Evolutionary conservation across 1,140 invertebrate species (phyloP), one percentile per base, ranked within the genome.

Genomic region (Procambarus virginalis): DNA sequence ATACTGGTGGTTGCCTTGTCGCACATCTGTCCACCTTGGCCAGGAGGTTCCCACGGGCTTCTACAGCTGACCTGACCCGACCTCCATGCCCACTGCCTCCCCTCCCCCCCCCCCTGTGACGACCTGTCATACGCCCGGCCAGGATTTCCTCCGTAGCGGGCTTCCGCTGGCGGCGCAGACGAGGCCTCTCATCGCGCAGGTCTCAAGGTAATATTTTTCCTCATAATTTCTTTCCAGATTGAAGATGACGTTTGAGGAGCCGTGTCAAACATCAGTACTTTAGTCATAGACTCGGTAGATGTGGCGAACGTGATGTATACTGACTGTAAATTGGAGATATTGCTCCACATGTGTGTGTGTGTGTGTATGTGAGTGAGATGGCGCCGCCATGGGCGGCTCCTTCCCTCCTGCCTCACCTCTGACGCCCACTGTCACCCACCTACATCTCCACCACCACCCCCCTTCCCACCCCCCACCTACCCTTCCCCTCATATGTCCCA

Each of bases 21-120:
- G 80, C 79, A 81, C 86, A 88, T 88, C 48, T 77, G 79, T 83
- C 86, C 80, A 81, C 73, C 86, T 76, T 81, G 86, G 86, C 49
- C 86, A 79, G 85, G 85, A 79, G 85, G 85, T 86, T 86, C 79
- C 86, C 78, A 82, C 78, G 86, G 86, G 64, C 68, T n/a, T 58
- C 48, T 64, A 81, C 64, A 78, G 46, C 60, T 75, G 86, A 82
- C 78, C 79, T 88, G 73, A 88, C 79, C 64, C 80, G 73, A 83
- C 78, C 78, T 83, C 45, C 22, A 51, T 46, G n/a, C 46, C 68
- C 20, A 17, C 3, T 58, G 70, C 55, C 45, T 45, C 46, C 80
- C 80, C 80, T 1, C 34, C 1, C 80, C 46, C 80, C 80, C 80
- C 34, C 34, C 1, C 80, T 70, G 79, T 73, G 68, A 75, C 60